These are phyloP conservation scores for Raphicerus campestris DNA, from an alignment of 2,113 vertebrate genomes.

Conservation along the genomic window DNA sequence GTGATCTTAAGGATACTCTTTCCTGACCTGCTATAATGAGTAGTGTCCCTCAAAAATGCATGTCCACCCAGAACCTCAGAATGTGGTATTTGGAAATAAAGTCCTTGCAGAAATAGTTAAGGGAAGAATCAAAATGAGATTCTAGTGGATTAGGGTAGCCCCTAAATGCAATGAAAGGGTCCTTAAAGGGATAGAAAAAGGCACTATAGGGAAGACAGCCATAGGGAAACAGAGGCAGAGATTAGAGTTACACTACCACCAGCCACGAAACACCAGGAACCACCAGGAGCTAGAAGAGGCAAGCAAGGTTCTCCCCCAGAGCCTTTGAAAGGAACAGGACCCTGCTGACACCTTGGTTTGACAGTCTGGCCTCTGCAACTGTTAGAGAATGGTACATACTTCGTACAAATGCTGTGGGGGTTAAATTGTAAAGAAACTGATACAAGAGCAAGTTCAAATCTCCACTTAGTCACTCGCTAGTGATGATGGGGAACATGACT, in stretches of 20 bases:
- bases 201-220: not conserved
- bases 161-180: not conserved
- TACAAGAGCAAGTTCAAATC: not conserved
- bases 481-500: not conserved
- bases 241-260: not conserved
- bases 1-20: not conserved
- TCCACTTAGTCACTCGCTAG: not conserved
- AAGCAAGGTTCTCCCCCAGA: not conserved
- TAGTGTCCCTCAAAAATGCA: not conserved
- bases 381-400: too few relatives aligned
- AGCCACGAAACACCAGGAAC: not conserved
- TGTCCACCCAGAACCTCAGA: not conserved
- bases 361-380: not conserved
- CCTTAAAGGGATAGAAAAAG: not conserved
- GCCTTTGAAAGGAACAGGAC: not conserved
- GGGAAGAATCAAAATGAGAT: not conserved
- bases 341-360: not conserved
- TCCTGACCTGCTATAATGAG: not conserved
- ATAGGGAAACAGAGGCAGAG: not conserved
- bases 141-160: not conserved
- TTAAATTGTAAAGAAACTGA: not conserved
- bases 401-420: not conserved
- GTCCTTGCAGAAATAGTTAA: not conserved
- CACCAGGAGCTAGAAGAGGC: not conserved
- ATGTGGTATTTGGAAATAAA: not conserved